These are phyloP conservation scores for Monoplex corrugatus DNA, from an alignment of 2,888 invertebrate species.

Conservation along the genomic window DNA sequence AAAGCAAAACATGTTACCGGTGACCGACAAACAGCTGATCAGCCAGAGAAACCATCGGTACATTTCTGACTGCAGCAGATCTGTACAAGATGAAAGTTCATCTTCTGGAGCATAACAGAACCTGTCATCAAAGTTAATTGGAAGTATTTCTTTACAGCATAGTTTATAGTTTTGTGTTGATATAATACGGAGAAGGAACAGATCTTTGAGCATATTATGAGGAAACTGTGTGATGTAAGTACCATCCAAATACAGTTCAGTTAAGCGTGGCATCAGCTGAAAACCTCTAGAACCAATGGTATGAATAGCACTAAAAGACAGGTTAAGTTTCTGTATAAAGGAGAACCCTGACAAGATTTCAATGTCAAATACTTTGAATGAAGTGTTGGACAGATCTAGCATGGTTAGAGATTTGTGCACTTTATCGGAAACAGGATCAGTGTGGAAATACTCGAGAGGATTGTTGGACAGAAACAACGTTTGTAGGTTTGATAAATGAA, in stretches of 20 bases:
- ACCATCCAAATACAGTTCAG: not conserved
- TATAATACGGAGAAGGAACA: not conserved
- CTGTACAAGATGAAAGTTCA: not conserved
- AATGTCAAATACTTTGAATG: not conserved
- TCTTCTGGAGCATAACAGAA: not conserved
- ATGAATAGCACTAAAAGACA: conserved; percentile 8
- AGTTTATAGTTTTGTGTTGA: not conserved
- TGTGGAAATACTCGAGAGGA: not conserved
- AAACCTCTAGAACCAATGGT: not conserved
- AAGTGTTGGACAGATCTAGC: not conserved
- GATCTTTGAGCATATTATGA: not conserved
- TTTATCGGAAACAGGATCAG: not conserved
- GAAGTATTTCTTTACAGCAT: conserved; percentile 5
- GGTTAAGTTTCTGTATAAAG: not conserved
- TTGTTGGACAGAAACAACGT: not conserved
- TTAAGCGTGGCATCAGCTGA: not conserved
- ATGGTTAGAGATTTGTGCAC: not conserved
- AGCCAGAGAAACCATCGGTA: conserved; percentile 15
- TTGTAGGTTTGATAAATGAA: not conserved
- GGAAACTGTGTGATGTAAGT: not conserved
- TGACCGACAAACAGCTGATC: not conserved
- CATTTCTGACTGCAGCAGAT: not conserved
- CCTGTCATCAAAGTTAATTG: not conserved
- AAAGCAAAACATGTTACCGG: not conserved
- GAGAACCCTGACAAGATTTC: not conserved